Evolutionary conservation across 1,140 invertebrate species (phyloP).

Genomic region (Holcopasites calliopsidis): DNA sequence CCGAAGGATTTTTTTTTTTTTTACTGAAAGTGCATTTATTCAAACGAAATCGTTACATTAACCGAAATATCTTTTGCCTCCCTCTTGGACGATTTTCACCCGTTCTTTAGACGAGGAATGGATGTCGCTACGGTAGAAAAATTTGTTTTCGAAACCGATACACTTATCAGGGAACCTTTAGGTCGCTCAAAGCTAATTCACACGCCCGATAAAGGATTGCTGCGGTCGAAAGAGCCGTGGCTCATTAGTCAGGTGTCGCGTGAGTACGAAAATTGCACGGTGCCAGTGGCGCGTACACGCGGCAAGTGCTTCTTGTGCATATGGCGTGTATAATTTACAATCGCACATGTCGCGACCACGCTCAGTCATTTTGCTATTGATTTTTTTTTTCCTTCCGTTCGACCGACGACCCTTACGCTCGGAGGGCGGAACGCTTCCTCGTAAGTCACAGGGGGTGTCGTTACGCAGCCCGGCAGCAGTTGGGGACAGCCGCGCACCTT

Average conservation of each 20-base stretch:
- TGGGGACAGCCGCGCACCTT: background rate
- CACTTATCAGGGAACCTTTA: too few relatives aligned
- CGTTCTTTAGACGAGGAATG: too few relatives aligned
- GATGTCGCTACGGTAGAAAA: too few relatives aligned
- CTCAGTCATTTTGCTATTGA: conserved; percentile 48
- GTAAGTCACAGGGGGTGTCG: background rate
- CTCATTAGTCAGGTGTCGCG: background rate
- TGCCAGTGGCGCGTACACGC: background rate
- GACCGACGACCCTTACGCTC: background rate
- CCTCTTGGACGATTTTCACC: too few relatives aligned
- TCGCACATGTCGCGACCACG: conserved; percentile 19
- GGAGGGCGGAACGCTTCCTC: background rate
- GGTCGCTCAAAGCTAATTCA: too few relatives aligned
- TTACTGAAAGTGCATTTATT: too few relatives aligned
- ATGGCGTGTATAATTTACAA: conserved; percentile 42
- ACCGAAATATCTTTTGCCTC: too few relatives aligned
- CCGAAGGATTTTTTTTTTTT: too few relatives aligned
- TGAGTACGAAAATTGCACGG: background rate
- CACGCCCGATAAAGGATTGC: too few relatives aligned
- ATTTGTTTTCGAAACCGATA: too few relatives aligned
- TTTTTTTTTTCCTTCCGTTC: conserved; percentile 24
- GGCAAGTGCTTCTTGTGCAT: conserved; percentile 4
- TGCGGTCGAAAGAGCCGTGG: background rate
- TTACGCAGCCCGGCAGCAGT: background rate
- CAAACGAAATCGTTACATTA: too few relatives aligned